A percentile compares a stretch with the other conserved stretches of the same genome.
Conservation (phyloP, 2,797 vertebrate genomes). For the Anguilla marmorata region DNA sequence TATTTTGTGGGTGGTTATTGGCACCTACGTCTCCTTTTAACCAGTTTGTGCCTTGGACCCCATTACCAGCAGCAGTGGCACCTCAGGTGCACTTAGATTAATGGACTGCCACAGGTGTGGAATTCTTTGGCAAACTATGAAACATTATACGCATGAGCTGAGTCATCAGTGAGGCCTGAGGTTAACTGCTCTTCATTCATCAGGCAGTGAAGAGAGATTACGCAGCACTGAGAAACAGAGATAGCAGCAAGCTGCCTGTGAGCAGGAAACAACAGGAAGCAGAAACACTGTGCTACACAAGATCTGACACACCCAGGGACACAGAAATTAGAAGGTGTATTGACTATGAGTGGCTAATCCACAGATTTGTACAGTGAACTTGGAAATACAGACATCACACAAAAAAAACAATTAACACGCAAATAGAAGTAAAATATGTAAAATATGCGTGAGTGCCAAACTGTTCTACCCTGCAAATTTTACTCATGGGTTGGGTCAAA, state of each 20-base stretch:
- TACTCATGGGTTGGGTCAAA: slow-evolving; percentile 23
- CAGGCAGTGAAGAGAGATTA: slow-evolving; percentile 23
- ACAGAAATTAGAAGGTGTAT: too few species aligned
- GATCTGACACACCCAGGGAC: background rate
- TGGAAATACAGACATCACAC: background rate
- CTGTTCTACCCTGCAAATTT: background rate
- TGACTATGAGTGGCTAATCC: background rate
- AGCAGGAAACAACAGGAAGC: background rate
- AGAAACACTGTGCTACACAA: background rate
- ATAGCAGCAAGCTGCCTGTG: background rate
- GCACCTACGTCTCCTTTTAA: slow-evolving; percentile 48
- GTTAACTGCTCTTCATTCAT: slow-evolving; percentile 77
- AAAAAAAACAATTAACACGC: slow-evolving; percentile 38
- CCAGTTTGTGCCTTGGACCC: slow-evolving; percentile 61
- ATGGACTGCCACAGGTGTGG: slow-evolving; percentile 77
- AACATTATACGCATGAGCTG: slow-evolving; percentile 81
- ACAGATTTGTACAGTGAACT: background rate
- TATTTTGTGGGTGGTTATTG: background rate
- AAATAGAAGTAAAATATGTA: background rate
- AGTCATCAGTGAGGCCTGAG: slow-evolving; percentile 75
- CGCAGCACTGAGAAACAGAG: background rate
- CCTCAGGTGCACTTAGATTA: slow-evolving; percentile 62
- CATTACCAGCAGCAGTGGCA: slow-evolving; percentile 26
- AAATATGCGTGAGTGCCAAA: slow-evolving; percentile 39
- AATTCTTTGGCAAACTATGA: slow-evolving; percentile 80